Base-by-base conservation (phyloP, 2,113 vertebrate genomes). In the Neofelis nebulosa region DNA sequence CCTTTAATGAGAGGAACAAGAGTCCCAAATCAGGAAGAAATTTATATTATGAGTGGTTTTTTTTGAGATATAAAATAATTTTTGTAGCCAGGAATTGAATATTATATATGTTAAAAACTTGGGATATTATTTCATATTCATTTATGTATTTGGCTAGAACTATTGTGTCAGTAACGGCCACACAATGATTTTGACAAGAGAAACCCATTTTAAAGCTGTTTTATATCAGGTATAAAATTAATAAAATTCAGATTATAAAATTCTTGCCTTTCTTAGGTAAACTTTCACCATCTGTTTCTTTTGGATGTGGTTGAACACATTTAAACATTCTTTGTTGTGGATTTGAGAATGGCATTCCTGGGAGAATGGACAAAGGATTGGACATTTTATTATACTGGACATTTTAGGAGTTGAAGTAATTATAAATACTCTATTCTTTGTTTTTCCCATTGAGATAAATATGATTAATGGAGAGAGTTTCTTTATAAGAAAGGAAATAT, bases 381-480 rank as follows among this genome's bases (percentile, higher is more conserved):
- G n/a, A n/a, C 8, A 55, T 55, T 94, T 96, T 61, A 71, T 79
- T 82, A 38, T 82, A 55, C 85, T 29, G 48, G 14, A 50, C 76
- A 85, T n/a, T 71, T 55, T 88, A 71, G 5, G 29, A 82, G 19
- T 27, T 45, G 0, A 92, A 84, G 4, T 55, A 61, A 89, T 85
- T 88, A 96, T 61, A 41, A 65, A 61, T 80, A 91, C 10, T 66
- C 90, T 50, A 55, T 83, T 86, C 48, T 48, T 81, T 55, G 11
- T 74, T 97, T 98, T 89, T 45, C 15, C 55, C 10, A 84, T 55
- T 94, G 66, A 92, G 52, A 93, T 95, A 71, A 93, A 83, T 79
- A 52, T 16, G 55, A 73, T 52, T 92, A 41, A 74, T 95, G 36
- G n/a, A 55, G 31, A 94, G 7, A 96, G 73, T 88, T 95, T 31